These are phyloP conservation scores for Todiramphus saurophagus DNA, from an alignment of 2,113 vertebrate genomes.

Conservation along the genomic window DNA sequence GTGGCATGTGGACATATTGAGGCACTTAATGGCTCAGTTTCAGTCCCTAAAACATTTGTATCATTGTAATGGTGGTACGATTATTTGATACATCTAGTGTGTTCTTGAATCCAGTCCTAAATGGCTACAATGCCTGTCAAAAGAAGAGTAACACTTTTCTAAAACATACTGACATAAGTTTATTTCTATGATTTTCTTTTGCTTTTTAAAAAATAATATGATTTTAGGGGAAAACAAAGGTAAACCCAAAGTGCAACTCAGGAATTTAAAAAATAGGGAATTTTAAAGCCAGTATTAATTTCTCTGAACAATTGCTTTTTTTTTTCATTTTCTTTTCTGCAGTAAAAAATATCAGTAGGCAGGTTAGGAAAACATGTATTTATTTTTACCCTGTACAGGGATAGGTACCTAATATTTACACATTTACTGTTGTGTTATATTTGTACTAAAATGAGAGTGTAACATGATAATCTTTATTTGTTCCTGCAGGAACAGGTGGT, in stretches of 20 bases:
- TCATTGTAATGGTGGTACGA: neutral
- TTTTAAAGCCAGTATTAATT: neutral
- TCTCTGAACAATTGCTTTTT: neutral
- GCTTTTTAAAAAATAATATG: neutral
- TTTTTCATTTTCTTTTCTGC: rapidly evolving
- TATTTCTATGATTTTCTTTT: neutral
- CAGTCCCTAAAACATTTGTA: neutral
- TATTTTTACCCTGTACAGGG: neutral
- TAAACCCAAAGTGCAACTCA: neutral
- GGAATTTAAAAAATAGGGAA: neutral
- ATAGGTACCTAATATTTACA: neutral
- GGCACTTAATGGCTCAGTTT: neutral
- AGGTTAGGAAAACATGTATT: neutral
- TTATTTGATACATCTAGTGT: neutral
- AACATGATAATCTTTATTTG: neutral
- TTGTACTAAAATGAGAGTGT: neutral
- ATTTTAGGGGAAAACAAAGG: neutral
- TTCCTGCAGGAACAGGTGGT: neutral
- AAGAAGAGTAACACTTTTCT: neutral
- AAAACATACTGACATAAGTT: neutral
- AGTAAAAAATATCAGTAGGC: rapidly evolving
- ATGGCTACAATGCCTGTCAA: neutral
- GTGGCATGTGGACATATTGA: neutral
- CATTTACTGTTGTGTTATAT: neutral
- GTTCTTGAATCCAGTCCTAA: neutral